Evolutionary conservation across 2,113 vertebrate genomes (phyloP).

Genomic region (Oceanites oceanicus): DNA sequence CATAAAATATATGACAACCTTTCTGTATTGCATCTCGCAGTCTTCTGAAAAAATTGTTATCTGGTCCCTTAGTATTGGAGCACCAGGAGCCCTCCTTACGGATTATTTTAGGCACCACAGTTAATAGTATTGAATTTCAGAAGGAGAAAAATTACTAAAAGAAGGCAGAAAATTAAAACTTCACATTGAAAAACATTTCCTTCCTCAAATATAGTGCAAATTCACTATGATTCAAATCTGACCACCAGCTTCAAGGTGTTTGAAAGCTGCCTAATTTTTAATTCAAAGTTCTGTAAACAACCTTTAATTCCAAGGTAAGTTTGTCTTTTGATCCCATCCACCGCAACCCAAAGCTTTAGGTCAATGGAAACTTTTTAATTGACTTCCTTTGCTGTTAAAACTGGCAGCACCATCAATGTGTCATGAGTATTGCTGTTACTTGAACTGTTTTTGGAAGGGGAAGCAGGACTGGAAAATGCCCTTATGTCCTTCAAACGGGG

Average conservation of each 20-base stretch:
- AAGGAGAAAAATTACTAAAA: background rate
- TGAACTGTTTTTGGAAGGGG: background rate
- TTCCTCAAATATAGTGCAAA: background rate
- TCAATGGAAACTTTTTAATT: slow-evolving; percentile 6
- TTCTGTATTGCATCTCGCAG: background rate
- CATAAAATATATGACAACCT: background rate
- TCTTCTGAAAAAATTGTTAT: background rate
- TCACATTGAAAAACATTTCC: background rate
- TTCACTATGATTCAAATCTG: background rate
- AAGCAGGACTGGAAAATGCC: background rate
- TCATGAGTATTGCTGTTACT: background rate
- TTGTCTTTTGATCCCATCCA: background rate
- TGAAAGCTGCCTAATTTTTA: background rate
- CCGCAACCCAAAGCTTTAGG: background rate
- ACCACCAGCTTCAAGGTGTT: background rate
- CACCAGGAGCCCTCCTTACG: background rate
- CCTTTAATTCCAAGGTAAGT: background rate
- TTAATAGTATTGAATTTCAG: background rate
- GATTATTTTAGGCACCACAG: background rate
- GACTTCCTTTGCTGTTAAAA: background rate
- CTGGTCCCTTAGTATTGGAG: background rate
- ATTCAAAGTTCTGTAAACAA: background rate
- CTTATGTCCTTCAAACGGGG: background rate
- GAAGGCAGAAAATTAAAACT: background rate
- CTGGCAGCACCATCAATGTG: background rate